A percentile compares a stretch with the other conserved stretches of the same genome.
These are phyloP conservation scores for Bubo scandiacus DNA, from an alignment of 2,113 vertebrate species.

Conservation along the genomic window DNA sequence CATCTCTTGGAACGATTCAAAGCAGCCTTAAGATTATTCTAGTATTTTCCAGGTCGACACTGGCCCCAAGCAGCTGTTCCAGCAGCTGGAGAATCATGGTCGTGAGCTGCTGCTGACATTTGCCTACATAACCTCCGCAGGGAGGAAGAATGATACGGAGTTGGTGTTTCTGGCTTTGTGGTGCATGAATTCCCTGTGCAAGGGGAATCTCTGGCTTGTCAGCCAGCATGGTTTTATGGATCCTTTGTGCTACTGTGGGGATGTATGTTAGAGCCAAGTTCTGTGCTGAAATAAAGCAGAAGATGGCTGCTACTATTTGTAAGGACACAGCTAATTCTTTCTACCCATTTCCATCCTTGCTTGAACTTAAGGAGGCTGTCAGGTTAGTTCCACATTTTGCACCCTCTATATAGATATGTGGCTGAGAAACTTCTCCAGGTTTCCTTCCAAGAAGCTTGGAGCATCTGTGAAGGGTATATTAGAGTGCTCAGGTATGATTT, in stretches of 20 bases:
- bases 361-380: not conserved
- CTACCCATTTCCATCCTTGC: not conserved
- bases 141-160: not conserved
- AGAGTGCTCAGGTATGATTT: not conserved
- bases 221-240: not conserved
- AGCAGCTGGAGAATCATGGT: not conserved
- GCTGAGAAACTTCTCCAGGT: not conserved
- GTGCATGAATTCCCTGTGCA: not conserved
- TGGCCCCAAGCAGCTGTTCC: not conserved
- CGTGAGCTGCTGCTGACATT: not conserved
- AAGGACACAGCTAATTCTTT: not conserved
- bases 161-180: not conserved
- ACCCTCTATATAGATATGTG: fast-evolving
- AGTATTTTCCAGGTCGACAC: not conserved
- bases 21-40: not conserved
- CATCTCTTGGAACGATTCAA: not conserved
- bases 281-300: not conserved
- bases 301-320: not conserved
- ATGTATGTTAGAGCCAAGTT: not conserved
- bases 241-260: not conserved
- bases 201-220: not conserved
- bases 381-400: not conserved
- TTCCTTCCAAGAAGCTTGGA: not conserved
- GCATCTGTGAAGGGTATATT: not conserved
- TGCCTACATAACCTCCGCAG: not conserved